Percentiles rank a stretch among this genome's conserved stretches.
Conservation (phyloP, 2,797 vertebrate species). For the Diceros bicornis region DNA sequence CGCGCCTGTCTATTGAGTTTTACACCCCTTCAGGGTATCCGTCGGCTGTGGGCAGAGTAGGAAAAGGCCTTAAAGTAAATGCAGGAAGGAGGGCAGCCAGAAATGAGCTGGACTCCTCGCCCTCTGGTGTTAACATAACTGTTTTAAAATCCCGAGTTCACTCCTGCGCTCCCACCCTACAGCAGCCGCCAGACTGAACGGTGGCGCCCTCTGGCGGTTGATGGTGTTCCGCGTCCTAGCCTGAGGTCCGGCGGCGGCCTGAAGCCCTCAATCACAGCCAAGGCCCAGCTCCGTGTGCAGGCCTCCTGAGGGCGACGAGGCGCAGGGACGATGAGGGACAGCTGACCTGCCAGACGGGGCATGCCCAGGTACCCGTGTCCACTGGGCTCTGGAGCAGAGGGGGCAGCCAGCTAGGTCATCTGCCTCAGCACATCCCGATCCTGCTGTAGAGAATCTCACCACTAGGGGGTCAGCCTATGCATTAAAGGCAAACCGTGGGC, state of each 20-base stretch:
- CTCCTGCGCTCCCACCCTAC: not conserved
- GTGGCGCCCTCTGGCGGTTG: conserved; percentile 53
- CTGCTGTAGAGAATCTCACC: not conserved
- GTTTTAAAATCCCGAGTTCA: not conserved
- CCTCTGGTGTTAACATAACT: conserved; percentile 20
- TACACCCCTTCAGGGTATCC: conserved; percentile 64
- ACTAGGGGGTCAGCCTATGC: too few species aligned
- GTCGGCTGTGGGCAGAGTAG: not conserved
- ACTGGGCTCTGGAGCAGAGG: not conserved
- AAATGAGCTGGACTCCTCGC: not conserved
- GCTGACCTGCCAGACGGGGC: not conserved
- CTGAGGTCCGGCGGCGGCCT: not conserved
- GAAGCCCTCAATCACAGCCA: not conserved
- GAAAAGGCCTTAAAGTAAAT: conserved; percentile 29
- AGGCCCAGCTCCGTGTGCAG: not conserved
- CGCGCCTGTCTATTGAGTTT: conserved; percentile 57
- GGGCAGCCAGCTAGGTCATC: too few species aligned
- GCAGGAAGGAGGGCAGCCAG: not conserved
- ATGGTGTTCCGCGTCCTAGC: not conserved
- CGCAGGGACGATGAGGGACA: not conserved
- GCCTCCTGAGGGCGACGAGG: rapidly evolving
- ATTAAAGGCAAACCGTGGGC: not conserved
- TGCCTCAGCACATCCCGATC: not conserved
- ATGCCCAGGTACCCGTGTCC: not conserved
- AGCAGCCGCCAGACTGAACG: not conserved